phyloP scores from a whole-genome alignment of 2,888 invertebrate genomes.

The Erebia epiphron region DNA sequence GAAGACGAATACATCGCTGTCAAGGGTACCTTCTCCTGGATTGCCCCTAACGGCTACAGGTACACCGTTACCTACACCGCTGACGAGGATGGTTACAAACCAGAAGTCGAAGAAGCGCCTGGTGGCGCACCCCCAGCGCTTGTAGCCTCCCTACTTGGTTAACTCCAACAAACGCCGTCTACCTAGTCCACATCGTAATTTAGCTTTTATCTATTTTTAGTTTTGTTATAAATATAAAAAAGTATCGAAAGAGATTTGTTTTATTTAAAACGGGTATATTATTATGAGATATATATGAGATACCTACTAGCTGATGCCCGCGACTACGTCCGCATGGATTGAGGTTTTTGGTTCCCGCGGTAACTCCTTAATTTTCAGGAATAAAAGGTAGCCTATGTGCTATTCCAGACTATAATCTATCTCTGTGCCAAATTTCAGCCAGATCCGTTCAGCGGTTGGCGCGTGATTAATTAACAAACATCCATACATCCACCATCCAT shows the following conservation, averaged over 20 bases:
- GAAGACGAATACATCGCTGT: conserved; percentile 72
- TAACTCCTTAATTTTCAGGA: too few species aligned
- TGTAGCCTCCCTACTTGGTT: conserved; percentile 49
- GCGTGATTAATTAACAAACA: too few species aligned
- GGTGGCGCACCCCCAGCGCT: conserved; percentile 50
- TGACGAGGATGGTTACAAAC: conserved; percentile 60
- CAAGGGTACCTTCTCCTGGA: conserved; percentile 70
- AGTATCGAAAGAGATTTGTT: not conserved
- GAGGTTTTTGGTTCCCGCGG: too few species aligned
- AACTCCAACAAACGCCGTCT: conserved; percentile 26
- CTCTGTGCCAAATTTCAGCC: too few species aligned
- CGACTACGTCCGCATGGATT: too few species aligned
- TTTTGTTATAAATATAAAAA: conserved; percentile 1
- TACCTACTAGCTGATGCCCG: too few species aligned
- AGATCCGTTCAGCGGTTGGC: too few species aligned
- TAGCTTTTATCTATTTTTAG: conserved; percentile 9
- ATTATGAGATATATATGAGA: too few species aligned
- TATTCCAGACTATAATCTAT: too few species aligned
- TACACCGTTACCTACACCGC: conserved; percentile 80
- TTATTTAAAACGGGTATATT: not conserved
- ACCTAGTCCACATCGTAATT: conserved; percentile 32
- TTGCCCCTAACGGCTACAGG: conserved; percentile 66
- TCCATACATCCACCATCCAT: too few species aligned
- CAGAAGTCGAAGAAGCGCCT: conserved; percentile 58
- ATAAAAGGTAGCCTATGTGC: too few species aligned